Evolutionary conservation across 2,113 vertebrate genomes (phyloP).

Genomic region (Podarcis cretensis): DNA sequence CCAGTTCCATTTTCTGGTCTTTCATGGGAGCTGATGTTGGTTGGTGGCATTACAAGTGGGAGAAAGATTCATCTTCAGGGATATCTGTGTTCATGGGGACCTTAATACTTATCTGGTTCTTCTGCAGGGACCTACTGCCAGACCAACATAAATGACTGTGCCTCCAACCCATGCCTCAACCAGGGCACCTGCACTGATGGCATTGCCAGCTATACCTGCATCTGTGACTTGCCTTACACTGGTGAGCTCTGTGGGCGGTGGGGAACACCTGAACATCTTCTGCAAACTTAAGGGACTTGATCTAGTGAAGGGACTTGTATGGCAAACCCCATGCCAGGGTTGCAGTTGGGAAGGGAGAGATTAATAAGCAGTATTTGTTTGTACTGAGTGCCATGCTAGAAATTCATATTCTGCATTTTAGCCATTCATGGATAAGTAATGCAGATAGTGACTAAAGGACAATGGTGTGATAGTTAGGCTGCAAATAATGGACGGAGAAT

Average conservation of each 20-base stretch:
- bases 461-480: background rate
- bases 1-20: background rate
- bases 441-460: background rate
- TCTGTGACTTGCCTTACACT: constrained; percentile 82
- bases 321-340: background rate
- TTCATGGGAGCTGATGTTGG: background rate
- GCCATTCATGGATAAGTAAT: background rate
- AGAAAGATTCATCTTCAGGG: background rate
- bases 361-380: background rate
- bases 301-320: background rate
- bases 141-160: constrained; percentile 84
- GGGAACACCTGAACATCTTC: background rate
- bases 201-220: constrained; percentile 82
- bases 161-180: constrained; percentile 84
- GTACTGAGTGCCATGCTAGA: background rate
- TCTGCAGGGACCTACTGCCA: constrained; percentile 83
- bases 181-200: constrained; percentile 83
- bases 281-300: background rate
- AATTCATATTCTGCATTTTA: background rate
- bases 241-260: constrained; percentile 34
- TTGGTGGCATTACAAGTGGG: background rate
- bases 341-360: background rate
- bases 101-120: background rate
- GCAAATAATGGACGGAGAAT: background rate
- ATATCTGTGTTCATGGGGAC: background rate